phyloP scores from a whole-genome alignment of 1,140 invertebrate species.

The Magallana gigas region DNA sequence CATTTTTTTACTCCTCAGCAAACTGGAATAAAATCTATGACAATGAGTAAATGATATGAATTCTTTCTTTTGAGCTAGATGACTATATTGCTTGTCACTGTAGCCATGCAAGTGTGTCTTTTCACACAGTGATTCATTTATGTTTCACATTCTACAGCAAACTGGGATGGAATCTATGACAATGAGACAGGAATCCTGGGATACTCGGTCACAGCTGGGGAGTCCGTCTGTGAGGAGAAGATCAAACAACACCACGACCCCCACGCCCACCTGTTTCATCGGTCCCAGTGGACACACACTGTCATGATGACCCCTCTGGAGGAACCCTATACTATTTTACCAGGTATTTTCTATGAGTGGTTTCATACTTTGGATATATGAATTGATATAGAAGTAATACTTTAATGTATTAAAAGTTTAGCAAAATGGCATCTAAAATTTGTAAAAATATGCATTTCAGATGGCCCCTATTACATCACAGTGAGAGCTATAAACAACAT shows the following conservation, averaged over 20 bases:
- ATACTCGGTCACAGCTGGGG: constrained; percentile 64
- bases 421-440: no score
- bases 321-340: constrained; percentile 6
- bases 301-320: constrained; percentile 48
- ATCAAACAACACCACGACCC: constrained; percentile 68
- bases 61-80: no score
- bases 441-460: constrained; percentile 49
- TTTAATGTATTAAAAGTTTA: no score
- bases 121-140: no score
- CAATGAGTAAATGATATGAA: no score
- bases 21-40: no score
- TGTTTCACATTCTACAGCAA: constrained; percentile 43
- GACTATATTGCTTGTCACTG: no score
- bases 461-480: constrained; percentile 66
- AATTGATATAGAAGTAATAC: no score
- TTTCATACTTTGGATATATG: no score
- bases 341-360: background rate
- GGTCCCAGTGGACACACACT: constrained; percentile 65
- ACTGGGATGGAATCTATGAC: constrained; percentile 72
- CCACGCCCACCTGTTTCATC: constrained; percentile 65
- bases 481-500: constrained; percentile 67
- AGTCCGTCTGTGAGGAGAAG: constrained; percentile 58
- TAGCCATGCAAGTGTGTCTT: no score
- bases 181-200: constrained; percentile 67
- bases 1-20: constrained; percentile 13